phyloP scores from a whole-genome alignment of 2,888 invertebrate genomes.

The Dicranocentrus wangi region DNA sequence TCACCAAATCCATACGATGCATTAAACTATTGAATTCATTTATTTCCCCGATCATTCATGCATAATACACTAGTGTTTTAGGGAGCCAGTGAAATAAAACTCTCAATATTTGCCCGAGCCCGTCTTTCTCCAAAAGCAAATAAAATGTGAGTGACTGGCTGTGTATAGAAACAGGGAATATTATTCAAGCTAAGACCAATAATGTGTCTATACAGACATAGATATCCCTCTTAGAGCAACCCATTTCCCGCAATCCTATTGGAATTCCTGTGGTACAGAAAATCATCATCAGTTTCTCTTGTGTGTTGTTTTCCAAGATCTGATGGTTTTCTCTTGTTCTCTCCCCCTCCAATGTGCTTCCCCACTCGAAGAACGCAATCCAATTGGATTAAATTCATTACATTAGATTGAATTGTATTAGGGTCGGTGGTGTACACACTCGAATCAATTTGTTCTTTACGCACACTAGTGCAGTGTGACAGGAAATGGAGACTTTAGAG shows the following conservation, averaged over 20 bases:
- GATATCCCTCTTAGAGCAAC: slow-evolving; percentile 2
- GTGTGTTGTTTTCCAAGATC: slow-evolving; percentile 16
- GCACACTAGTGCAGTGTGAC: slow-evolving; percentile 28
- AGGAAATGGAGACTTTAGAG: slow-evolving; percentile 45
- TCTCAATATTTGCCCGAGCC: slow-evolving; percentile 29
- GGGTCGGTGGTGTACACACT: slow-evolving; percentile 35
- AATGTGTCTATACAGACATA: neutral
- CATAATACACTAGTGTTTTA: slow-evolving; percentile 46
- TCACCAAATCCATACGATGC: slow-evolving; percentile 30
- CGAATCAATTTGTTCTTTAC: slow-evolving; percentile 54
- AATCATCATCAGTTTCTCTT: slow-evolving; percentile 34
- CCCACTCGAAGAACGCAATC: slow-evolving; percentile 50
- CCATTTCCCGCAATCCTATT: neutral
- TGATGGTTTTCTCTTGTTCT: slow-evolving; percentile 19
- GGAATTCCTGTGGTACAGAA: slow-evolving; percentile 17
- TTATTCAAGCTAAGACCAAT: slow-evolving; percentile 13
- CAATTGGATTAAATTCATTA: slow-evolving; percentile 65
- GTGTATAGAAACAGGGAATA: neutral
- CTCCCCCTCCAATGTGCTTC: neutral
- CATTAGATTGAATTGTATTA: slow-evolving; percentile 56
- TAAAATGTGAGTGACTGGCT: slow-evolving; percentile 2
- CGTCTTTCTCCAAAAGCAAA: neutral
- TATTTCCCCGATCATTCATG: slow-evolving; percentile 55
- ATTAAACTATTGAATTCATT: slow-evolving; percentile 41
- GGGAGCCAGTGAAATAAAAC: slow-evolving; percentile 38